Percentiles rank a stretch among this genome's conserved stretches.
These are phyloP conservation scores for Emydocephalus ijimae DNA, from an alignment of 2,113 vertebrate species.

Conservation along the genomic window DNA sequence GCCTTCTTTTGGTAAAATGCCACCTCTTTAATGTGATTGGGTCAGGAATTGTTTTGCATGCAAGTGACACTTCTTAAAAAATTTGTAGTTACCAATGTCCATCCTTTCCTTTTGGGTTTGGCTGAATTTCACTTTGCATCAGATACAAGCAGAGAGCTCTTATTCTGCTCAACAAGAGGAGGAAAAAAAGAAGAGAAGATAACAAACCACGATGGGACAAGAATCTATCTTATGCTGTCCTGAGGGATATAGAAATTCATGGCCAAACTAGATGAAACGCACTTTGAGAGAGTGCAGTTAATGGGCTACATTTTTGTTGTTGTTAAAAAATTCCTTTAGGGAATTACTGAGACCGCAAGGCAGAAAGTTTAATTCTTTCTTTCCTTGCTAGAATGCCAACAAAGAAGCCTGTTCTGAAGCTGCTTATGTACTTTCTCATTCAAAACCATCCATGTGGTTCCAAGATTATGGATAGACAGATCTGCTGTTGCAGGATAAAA, in stretches of 20 bases:
- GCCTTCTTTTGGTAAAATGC: background rate
- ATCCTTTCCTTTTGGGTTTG: background rate
- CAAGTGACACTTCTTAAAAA: background rate
- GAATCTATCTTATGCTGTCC: background rate
- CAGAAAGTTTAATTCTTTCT: background rate
- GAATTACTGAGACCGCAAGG: background rate
- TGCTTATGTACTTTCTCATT: background rate
- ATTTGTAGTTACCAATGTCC: background rate
- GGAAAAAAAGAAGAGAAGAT: background rate
- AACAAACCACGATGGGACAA: background rate
- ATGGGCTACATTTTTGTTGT: background rate
- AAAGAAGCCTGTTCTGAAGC: background rate
- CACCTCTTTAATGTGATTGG: background rate
- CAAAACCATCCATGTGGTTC: background rate
- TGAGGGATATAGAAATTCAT: background rate
- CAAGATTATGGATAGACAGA: background rate
- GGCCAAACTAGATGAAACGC: background rate
- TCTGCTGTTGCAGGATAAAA: background rate
- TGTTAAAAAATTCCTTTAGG: background rate
- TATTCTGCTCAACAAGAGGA: background rate
- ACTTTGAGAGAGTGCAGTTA: background rate
- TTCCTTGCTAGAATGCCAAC: background rate
- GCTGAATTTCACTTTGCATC: background rate
- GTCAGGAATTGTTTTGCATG: background rate
- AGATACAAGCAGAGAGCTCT: background rate